These are phyloP conservation scores for Epizoanthus ramosus DNA, from an alignment of 92 coral and sea anemone species.

Conservation along the genomic window DNA sequence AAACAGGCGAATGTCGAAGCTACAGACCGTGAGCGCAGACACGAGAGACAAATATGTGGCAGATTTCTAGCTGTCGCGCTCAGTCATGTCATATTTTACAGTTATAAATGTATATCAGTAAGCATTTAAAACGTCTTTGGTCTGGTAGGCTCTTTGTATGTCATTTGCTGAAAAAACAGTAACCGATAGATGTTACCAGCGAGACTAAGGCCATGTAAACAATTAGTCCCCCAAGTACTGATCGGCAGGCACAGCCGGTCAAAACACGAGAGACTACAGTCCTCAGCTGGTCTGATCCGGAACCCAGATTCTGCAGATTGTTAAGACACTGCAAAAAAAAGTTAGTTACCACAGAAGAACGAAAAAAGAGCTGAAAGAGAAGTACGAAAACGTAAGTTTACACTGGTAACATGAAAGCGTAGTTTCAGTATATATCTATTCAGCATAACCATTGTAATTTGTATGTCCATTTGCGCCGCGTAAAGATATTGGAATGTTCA, in stretches of 20 bases:
- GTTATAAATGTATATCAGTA: neutral
- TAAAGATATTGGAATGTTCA: neutral
- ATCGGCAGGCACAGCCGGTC: too few relatives aligned
- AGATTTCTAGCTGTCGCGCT: neutral
- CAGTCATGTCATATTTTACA: neutral
- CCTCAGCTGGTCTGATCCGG: neutral
- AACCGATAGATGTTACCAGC: neutral
- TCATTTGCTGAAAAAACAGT: neutral
- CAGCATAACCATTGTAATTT: neutral
- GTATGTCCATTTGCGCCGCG: neutral
- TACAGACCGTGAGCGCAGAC: neutral
- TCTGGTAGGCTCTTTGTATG: neutral
- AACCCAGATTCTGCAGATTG: neutral
- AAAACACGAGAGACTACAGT: neutral
- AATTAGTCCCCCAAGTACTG: neutral
- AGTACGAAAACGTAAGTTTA: too few relatives aligned
- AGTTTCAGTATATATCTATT: too few relatives aligned
- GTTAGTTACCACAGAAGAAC: too few relatives aligned
- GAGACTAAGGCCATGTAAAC: neutral
- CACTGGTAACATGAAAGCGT: too few relatives aligned
- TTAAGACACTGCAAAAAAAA: too few relatives aligned
- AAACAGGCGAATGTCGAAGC: neutral
- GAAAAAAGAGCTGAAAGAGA: too few relatives aligned
- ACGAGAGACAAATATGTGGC: neutral
- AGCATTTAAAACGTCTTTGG: neutral